phyloP scores from a whole-genome alignment of 92 coral and sea anemone genomes.

The Parazoanthus atlanticus region DNA sequence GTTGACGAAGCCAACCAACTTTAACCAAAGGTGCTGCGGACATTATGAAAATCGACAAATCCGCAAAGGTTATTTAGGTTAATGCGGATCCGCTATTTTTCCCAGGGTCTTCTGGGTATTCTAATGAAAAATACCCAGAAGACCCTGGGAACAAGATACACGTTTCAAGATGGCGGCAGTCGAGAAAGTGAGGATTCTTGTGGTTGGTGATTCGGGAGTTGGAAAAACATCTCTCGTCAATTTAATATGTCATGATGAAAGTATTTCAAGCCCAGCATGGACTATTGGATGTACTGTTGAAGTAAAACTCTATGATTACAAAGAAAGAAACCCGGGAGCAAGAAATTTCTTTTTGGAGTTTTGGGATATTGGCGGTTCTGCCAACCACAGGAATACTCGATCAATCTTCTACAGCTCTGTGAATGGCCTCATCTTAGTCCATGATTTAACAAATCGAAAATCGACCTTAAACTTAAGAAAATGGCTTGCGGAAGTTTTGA shows the following conservation, averaged over 20 bases:
- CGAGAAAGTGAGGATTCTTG: slow-evolving; percentile 88
- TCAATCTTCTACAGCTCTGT: slow-evolving; percentile 89
- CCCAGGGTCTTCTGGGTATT: no score
- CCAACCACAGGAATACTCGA: slow-evolving; percentile 90
- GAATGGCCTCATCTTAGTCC: slow-evolving; percentile 96
- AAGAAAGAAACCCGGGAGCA: slow-evolving; percentile 80
- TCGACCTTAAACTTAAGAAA: slow-evolving; percentile 88
- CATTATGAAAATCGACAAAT: slow-evolving; percentile 4
- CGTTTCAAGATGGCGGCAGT: slow-evolving; percentile 87
- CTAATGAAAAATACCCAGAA: no score
- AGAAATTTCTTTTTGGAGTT: slow-evolving; percentile 93
- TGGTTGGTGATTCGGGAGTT: slow-evolving; percentile 99
- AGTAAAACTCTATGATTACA: slow-evolving; percentile 90
- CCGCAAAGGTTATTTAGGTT: no score
- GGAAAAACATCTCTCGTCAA: slow-evolving; percentile 96
- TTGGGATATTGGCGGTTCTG: slow-evolving; percentile 99
- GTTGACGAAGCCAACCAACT: slow-evolving; percentile 76
- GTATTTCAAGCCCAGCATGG: slow-evolving; percentile 94
- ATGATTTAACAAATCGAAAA: slow-evolving; percentile 96
- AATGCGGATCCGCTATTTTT: no score
- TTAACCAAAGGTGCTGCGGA: slow-evolving; percentile 61
- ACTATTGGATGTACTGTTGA: slow-evolving; percentile 98
- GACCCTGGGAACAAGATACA: not conserved
- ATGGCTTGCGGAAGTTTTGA: slow-evolving; percentile 93
- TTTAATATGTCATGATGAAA: slow-evolving; percentile 91